These are phyloP conservation scores for Leptobrachium ailaonicum DNA, from an alignment of 2,113 vertebrate species.

Conservation along the genomic window DNA sequence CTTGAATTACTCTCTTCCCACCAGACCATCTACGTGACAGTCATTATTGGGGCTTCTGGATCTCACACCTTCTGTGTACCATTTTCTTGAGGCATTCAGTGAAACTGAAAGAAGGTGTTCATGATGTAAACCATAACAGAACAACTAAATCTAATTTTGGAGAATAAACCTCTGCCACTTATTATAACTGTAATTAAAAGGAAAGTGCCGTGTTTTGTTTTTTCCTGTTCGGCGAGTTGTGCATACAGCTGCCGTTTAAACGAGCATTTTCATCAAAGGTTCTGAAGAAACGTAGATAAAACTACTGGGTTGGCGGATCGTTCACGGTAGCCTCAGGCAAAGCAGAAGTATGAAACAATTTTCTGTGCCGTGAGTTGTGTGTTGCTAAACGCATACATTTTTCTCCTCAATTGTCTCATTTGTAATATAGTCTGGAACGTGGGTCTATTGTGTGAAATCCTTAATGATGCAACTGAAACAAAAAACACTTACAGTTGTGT, in stretches of 20 bases:
- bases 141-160: not conserved
- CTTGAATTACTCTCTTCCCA: too few relatives aligned
- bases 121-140: not conserved
- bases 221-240: not conserved
- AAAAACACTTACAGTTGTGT: too few relatives aligned
- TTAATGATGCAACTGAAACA: too few relatives aligned
- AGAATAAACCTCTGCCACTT: not conserved
- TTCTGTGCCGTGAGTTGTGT: not conserved
- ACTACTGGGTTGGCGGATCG: conserved; percentile 2
- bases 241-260: not conserved
- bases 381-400: too few relatives aligned
- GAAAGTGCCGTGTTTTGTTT: not conserved
- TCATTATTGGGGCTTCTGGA: too few relatives aligned
- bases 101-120: too few relatives aligned
- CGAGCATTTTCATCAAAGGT: not conserved
- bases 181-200: not conserved
- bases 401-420: too few relatives aligned
- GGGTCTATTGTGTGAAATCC: too few relatives aligned
- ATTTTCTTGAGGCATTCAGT: too few relatives aligned
- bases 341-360: not conserved
- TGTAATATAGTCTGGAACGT: too few relatives aligned
- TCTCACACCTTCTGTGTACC: too few relatives aligned
- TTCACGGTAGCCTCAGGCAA: conserved; percentile 8
- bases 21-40: too few relatives aligned
- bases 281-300: conserved; percentile 4